phyloP scores from a whole-genome alignment of 2,797 vertebrate species.

The Hapalemur alaotrensis region DNA sequence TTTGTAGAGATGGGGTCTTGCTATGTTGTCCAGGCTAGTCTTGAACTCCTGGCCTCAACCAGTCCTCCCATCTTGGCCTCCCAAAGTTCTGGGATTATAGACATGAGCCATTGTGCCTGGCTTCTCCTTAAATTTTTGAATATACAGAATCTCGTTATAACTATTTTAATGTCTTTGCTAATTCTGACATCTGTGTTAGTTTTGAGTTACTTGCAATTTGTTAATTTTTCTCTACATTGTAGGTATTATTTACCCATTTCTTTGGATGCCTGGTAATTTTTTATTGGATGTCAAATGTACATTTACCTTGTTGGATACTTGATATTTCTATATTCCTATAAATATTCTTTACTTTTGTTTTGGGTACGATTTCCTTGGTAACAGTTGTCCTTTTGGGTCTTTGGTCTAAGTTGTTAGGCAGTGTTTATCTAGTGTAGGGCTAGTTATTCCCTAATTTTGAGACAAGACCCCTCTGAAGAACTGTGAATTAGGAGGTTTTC shows the following conservation, averaged over 20 bases:
- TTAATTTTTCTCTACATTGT: neutral
- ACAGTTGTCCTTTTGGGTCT: neutral
- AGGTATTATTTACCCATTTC: neutral
- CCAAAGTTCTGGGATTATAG: too few relatives aligned
- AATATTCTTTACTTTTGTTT: neutral
- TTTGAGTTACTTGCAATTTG: neutral
- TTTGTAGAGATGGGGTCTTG: too few relatives aligned
- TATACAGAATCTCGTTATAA: neutral
- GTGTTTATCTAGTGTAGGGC: neutral
- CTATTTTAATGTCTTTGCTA: neutral
- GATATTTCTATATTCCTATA: constrained; percentile 8
- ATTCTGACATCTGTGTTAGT: neutral
- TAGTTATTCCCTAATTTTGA: neutral
- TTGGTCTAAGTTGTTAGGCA: neutral
- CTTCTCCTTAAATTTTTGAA: neutral
- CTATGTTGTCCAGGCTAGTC: too few relatives aligned
- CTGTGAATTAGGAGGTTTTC: neutral
- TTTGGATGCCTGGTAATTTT: neutral
- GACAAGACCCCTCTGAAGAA: neutral
- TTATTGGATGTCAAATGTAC: neutral
- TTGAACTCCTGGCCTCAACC: too few relatives aligned
- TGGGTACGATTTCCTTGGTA: neutral
- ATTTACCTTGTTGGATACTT: neutral
- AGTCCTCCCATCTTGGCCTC: too few relatives aligned
- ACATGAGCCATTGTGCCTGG: neutral